These are phyloP conservation scores for Morpho helenor DNA, from an alignment of 2,888 invertebrate genomes.

Conservation along the genomic window DNA sequence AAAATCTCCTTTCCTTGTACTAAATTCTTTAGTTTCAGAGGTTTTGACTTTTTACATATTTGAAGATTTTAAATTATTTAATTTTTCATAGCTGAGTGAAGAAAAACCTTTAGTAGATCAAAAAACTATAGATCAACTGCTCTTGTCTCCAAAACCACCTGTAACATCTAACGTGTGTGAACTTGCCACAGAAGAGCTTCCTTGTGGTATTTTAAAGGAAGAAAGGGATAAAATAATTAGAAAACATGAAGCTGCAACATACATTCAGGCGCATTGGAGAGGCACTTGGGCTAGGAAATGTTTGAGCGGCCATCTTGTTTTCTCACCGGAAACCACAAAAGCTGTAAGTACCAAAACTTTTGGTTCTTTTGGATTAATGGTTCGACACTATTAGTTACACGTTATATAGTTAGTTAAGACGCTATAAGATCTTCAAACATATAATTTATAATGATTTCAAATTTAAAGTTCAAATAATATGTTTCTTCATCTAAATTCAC, in stretches of 20 bases:
- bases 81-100: conserved; percentile 19
- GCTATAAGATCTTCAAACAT: too few species aligned
- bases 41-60: too few species aligned
- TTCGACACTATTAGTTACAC: too few species aligned
- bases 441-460: too few species aligned
- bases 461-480: too few species aligned
- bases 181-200: conserved; percentile 48
- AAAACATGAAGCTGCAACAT: conserved; percentile 57
- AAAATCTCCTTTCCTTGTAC: too few species aligned
- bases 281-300: conserved; percentile 56
- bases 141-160: conserved; percentile 35
- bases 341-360: conserved; percentile 36
- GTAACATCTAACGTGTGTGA: conserved; percentile 51
- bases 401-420: too few species aligned
- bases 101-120: conserved; percentile 33
- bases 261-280: conserved; percentile 60
- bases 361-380: too few species aligned
- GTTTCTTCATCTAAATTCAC: too few species aligned
- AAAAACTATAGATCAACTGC: conserved; percentile 38
- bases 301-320: conserved; percentile 31
- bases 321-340: conserved; percentile 50
- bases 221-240: conserved; percentile 50
- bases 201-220: conserved; percentile 53
- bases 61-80: too few species aligned
- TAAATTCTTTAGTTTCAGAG: too few species aligned